Evolutionary conservation across 2,888 invertebrate species (phyloP), one percentile per base, ranked within the genome.

Genomic region (Thysanoteuthis rhombus): DNA sequence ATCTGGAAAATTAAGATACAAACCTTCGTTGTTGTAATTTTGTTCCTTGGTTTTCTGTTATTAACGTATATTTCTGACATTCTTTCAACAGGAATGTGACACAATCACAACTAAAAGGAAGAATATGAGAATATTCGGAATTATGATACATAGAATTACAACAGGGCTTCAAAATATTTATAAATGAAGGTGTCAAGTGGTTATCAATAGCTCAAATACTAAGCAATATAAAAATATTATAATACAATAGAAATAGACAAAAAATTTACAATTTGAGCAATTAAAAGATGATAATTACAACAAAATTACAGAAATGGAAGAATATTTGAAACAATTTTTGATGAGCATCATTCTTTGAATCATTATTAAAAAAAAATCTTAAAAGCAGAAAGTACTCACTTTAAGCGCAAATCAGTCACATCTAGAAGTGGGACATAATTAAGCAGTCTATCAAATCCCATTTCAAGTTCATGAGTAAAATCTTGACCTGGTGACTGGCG

Each of bases 361-460:
- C 2, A 22, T 52, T 28, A 52, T 22, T 25, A 1, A 36, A 36
- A n/a, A 75, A 36, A 36, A 3, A 0, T 36, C 1, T n/a, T n/a
- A 75, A 75, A 75, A 58, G 58, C 28, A 8, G n/a, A 92, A 32
- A 40, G 32, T 32, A 95, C 96, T 94, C 94, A 97, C 97, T 98
- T 98, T 96, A 98, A 98, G 96, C 98, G 98, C 0, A 98, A 98
- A 97, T 99, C 99, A 97, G 99, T 98, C 94, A 98, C 98, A 97
- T 99, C 99, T 38, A 99, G 97, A 39, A 99, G 97, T 0, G 99
- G 98, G 93, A 98, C 98, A 95, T 98, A 98, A 96, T 98, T 98
- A 8, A 99, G 97, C n/a, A 99, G 97, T 95, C 98, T 97, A 96
- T 99, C 98, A 96, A 99, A 98, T 0, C 99, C 98, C 96, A 98